These are phyloP conservation scores for Gavia stellata DNA, from an alignment of 2,113 vertebrate species.

Conservation along the genomic window DNA sequence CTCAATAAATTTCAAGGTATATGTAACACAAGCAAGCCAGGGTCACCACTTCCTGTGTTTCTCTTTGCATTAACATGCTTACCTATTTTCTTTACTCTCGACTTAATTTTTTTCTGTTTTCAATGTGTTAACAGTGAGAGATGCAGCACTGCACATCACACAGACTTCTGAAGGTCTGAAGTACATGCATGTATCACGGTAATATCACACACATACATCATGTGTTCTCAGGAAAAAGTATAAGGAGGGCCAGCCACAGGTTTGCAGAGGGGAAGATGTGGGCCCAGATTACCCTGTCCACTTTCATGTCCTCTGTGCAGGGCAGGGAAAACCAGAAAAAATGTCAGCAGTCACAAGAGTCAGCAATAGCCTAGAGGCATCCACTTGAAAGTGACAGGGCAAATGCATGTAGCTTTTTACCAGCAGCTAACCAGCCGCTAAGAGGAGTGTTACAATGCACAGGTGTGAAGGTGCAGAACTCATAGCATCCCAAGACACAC, in stretches of 20 bases:
- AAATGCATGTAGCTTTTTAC: not conserved
- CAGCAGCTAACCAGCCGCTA: not conserved
- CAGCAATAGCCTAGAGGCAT: not conserved
- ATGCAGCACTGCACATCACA: not conserved
- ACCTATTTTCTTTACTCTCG: not conserved
- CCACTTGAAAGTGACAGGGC: not conserved
- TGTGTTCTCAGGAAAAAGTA: accelerated
- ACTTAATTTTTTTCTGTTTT: not conserved
- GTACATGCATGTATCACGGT: not conserved
- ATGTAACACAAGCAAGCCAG: not conserved
- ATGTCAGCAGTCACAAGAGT: not conserved
- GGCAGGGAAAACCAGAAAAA: not conserved
- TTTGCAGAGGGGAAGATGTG: not conserved
- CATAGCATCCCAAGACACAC: not conserved
- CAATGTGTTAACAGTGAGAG: not conserved
- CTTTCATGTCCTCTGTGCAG: not conserved
- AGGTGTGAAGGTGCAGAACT: not conserved
- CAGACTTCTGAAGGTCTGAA: not conserved
- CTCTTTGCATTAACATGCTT: not conserved
- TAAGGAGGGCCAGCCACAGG: not conserved
- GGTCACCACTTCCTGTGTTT: not conserved
- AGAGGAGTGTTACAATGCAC: accelerated
- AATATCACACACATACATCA: accelerated
- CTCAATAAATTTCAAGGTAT: not conserved
- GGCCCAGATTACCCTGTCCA: not conserved